Evolutionary conservation across 1,140 invertebrate species (phyloP).

Genomic region (Helicoverpa zea): DNA sequence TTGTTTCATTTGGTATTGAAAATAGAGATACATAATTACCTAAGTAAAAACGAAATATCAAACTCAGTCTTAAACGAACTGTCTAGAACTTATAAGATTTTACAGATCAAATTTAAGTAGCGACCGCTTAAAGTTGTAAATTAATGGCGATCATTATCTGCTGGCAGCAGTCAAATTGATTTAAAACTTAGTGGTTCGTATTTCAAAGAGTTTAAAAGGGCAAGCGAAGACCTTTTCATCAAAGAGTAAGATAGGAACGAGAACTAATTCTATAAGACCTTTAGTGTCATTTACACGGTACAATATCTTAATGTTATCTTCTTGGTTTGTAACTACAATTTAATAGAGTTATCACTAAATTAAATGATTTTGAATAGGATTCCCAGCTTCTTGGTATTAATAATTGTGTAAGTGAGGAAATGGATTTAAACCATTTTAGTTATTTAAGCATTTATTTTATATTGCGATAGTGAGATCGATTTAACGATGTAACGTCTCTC

Average conservation of each 20-base stretch:
- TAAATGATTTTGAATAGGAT: too few species aligned
- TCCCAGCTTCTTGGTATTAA: too few species aligned
- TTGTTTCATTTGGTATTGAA: not conserved
- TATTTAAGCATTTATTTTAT: too few species aligned
- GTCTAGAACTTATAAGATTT: not conserved
- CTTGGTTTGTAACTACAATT: too few species aligned
- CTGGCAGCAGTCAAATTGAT: slow-evolving; percentile 12
- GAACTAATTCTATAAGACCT: too few species aligned
- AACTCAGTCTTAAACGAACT: not conserved
- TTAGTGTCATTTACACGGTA: too few species aligned
- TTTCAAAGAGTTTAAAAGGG: slow-evolving; percentile 18
- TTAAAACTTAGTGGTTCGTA: slow-evolving; percentile 32
- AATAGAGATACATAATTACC: not conserved
- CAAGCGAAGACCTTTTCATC: slow-evolving; percentile 24
- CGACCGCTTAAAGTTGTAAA: slow-evolving; percentile 19
- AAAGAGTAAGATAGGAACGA: slow-evolving; percentile 2
- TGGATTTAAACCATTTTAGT: too few species aligned
- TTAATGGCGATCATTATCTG: slow-evolving; percentile 32
- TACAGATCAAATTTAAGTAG: slow-evolving; percentile 7
- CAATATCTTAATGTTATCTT: too few species aligned
- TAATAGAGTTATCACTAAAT: too few species aligned
- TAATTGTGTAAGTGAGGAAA: too few species aligned
- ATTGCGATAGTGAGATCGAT: too few species aligned
- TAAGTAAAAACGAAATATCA: not conserved
- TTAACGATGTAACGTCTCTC: too few species aligned